Evolutionary conservation across 2,888 invertebrate genomes (phyloP).

Genomic region (Poecilobothrus nobilitatus): DNA sequence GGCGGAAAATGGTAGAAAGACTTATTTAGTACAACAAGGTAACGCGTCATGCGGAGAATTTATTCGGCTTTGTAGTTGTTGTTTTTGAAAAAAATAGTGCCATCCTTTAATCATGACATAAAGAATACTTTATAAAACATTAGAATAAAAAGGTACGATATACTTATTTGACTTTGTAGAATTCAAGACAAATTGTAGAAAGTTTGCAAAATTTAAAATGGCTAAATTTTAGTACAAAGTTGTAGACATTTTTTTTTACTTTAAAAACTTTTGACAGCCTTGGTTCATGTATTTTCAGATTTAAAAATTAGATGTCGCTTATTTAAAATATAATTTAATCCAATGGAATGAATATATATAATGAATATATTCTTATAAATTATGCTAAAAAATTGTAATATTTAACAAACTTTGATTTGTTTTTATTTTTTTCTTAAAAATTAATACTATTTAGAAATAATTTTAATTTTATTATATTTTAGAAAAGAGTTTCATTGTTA

Average conservation of each 20-base stretch:
- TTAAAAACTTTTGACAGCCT: neutral
- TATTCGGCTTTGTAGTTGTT: neutral
- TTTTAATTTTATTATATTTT: too few species aligned
- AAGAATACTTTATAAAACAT: neutral
- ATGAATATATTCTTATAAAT: too few species aligned
- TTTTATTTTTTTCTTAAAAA: too few species aligned
- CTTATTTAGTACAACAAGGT: slow-evolving; percentile 4
- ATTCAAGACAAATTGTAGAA: neutral
- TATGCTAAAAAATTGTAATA: too few species aligned
- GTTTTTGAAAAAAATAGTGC: neutral
- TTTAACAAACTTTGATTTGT: too few species aligned
- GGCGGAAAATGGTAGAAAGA: slow-evolving; percentile 37
- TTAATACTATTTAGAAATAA: too few species aligned
- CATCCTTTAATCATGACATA: neutral
- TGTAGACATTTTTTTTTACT: neutral
- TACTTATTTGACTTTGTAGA: neutral
- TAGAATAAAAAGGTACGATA: neutral
- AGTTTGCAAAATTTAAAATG: neutral
- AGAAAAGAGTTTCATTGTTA: too few species aligned
- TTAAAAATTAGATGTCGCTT: too few species aligned
- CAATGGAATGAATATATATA: too few species aligned
- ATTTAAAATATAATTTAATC: too few species aligned
- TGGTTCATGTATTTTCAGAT: neutral
- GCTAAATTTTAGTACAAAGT: neutral
- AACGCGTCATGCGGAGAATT: slow-evolving; percentile 4